A percentile compares a stretch with the other conserved stretches of the same genome.
Conservation (phyloP, 2,797 vertebrate genomes). For the Aldrovandia affinis region DNA sequence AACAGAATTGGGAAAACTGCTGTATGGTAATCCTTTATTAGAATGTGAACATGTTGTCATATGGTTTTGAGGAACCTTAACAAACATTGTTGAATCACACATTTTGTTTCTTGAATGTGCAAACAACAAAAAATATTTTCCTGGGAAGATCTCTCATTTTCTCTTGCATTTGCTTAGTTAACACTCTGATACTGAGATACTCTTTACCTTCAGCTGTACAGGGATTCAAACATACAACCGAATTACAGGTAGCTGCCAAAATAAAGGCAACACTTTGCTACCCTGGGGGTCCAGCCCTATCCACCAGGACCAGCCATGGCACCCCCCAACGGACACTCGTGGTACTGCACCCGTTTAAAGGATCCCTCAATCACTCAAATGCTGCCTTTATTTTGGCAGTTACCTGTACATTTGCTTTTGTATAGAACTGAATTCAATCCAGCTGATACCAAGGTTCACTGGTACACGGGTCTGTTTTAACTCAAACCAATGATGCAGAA, state of each 20-base stretch:
- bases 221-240: not conserved
- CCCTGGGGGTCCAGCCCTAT: too few species aligned
- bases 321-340: too few species aligned
- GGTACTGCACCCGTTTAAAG: too few species aligned
- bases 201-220: not conserved
- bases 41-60: not conserved
- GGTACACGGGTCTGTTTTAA: not conserved
- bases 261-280: too few species aligned
- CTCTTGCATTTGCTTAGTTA: not conserved
- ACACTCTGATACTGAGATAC: not conserved
- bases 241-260: too few species aligned
- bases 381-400: too few species aligned
- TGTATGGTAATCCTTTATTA: not conserved
- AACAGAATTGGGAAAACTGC: slow-evolving; percentile 14
- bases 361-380: too few species aligned
- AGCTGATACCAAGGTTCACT: not conserved
- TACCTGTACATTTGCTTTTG: not conserved
- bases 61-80: not conserved
- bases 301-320: too few species aligned
- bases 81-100: not conserved
- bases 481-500: not conserved
- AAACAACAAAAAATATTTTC: not conserved
- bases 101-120: too few species aligned
- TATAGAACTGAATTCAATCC: not conserved
- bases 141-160: not conserved